A percentile compares a stretch with the other conserved stretches of the same genome.
Conservation (phyloP, 2,113 vertebrate genomes). For the Rhinolophus ferrumequinum region DNA sequence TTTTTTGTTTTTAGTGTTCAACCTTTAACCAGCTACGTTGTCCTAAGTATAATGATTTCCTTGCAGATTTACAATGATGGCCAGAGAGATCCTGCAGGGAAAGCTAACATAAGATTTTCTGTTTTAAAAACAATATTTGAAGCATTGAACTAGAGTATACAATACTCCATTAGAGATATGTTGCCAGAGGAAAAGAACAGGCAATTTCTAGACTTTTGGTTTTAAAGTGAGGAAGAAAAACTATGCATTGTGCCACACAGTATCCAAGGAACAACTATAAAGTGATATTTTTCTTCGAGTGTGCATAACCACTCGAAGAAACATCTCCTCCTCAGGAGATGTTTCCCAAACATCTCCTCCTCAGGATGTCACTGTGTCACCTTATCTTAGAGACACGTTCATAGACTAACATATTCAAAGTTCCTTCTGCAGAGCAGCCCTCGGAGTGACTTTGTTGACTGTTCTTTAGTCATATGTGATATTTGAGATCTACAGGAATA, state of each 20-base stretch:
- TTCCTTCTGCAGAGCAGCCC: not conserved
- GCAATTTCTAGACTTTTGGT: not conserved
- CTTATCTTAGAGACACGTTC: not conserved
- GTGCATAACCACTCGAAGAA: no score
- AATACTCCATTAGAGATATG: not conserved
- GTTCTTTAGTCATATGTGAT: not conserved
- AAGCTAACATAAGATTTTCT: slow-evolving; percentile 1
- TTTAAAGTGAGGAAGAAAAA: slow-evolving; percentile 24
- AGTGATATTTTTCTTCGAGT: not conserved
- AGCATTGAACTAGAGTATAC: not conserved
- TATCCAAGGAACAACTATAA: not conserved
- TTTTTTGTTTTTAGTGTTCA: slow-evolving; percentile 22
- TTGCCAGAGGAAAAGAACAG: slow-evolving; percentile 7
- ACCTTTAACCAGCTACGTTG: not conserved
- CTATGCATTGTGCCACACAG: not conserved
- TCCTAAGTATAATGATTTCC: not conserved
- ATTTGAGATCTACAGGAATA: not conserved
- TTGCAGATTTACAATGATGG: not conserved
- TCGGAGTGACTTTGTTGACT: not conserved
- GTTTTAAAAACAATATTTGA: slow-evolving; percentile 42
- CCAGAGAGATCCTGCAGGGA: not conserved
- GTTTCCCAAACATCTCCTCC: no score
- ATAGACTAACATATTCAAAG: not conserved
- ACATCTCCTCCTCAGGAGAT: no score
- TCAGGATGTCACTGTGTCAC: not conserved